Evolutionary conservation across 2,888 invertebrate species (phyloP), one percentile per base, ranked within the genome.

Genomic region (Clunio marinus): DNA sequence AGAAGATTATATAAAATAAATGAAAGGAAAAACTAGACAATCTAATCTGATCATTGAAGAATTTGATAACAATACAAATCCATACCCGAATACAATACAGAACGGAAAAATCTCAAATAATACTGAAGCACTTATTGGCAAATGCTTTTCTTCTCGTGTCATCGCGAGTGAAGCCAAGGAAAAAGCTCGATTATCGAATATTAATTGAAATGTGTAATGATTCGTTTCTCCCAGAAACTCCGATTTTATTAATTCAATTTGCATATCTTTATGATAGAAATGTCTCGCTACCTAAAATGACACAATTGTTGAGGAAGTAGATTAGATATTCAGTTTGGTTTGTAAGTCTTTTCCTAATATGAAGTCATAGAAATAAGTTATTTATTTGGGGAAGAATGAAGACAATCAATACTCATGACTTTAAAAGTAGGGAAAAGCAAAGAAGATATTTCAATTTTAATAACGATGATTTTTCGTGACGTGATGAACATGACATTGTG

Each of bases 61-160:
- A 55, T 15, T 25, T 32, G 20, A n/a, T n/a, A n/a, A n/a, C n/a
- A n/a, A n/a, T 70, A 24, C 8, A 24, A 24, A 22, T 69, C 81
- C 85, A 82, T 80, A 92, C 89, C 93, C 92, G 78, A 97, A 97
- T 46, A 96, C 95, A 72, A 98, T 91, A 80, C 96, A 95, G 82
- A 98, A 98, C 1, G 98, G 97, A 77, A 98, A 98, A 75, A 97
- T 93, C 77, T 97, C 96, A 74, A 97, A 96, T 57, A 97, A 83
- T 25, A 95, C 89, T 8, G 91, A 88, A 0, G 93, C 92, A 75
- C 89, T 89, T 72, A 94, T 91, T 5, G 94, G 93, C 72, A 94
- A 80, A 77, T 91, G 91, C 77, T 91, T 91, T 76, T 93, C 93
- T 74, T 93, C 92, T 32, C 92, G 83, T 1, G 91, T 91, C 88